These are phyloP conservation scores for Sporophila hypoxantha DNA, from an alignment of 2,113 vertebrate genomes.

Conservation along the genomic window DNA sequence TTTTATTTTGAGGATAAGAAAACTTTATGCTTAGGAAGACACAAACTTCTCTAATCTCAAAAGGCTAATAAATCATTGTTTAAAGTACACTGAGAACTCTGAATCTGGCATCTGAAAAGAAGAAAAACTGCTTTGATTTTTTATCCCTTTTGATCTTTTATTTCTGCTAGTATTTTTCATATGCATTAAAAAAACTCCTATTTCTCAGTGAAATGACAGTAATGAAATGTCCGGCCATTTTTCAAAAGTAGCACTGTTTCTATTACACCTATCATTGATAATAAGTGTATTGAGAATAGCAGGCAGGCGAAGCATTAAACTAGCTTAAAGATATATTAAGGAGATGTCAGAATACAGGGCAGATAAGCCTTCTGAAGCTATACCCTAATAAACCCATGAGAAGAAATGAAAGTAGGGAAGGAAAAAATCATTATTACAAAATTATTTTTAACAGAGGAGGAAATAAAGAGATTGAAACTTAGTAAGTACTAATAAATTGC, in stretches of 20 bases:
- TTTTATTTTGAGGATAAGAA: constrained; percentile 9
- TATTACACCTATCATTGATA: constrained; percentile 45
- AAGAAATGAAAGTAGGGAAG: neutral
- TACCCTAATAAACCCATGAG: constrained; percentile 1
- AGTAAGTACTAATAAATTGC: constrained; percentile 10
- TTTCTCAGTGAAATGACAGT: constrained; percentile 13
- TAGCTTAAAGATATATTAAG: constrained; percentile 36
- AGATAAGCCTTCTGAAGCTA: constrained; percentile 28
- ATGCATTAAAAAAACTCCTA: neutral
- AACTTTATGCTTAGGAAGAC: neutral
- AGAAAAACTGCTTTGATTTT: constrained; percentile 32
- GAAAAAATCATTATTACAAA: constrained; percentile 1
- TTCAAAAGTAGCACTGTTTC: constrained; percentile 35
- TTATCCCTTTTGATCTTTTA: constrained; percentile 27
- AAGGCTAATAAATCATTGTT: constrained; percentile 7
- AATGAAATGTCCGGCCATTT: constrained; percentile 31
- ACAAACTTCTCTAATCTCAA: neutral
- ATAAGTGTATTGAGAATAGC: constrained; percentile 17
- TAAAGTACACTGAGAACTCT: neutral
- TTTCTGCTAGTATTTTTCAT: constrained; percentile 45
- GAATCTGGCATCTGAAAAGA: neutral
- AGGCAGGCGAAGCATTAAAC: constrained; percentile 1
- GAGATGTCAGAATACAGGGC: constrained; percentile 6
- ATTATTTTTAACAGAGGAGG: constrained; percentile 14
- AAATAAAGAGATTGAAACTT: constrained; percentile 4